Base-by-base conservation (phyloP, 2,888 invertebrate species). In the Eremobia ochroleuca region DNA sequence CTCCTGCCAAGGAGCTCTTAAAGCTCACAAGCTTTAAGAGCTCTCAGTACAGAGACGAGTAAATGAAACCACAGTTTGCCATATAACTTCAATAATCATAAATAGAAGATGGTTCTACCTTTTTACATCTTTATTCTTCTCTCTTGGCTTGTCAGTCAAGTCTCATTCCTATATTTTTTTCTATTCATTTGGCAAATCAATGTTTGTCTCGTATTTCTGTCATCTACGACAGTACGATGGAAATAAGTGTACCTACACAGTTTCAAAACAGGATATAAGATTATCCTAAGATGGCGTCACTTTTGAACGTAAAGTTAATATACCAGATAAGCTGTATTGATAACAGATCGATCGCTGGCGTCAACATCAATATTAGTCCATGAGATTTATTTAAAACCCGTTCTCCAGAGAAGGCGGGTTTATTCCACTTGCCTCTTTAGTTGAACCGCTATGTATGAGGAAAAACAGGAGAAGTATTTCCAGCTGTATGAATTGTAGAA, bases 301-400 rank as follows among this genome's bases (percentile, higher is more conserved):
- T 18, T 81, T 78, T 69, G 61, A 79, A 77, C 68, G 55, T 85
- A 52, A 73, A 65, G 81, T 81, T 83, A 80, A 73, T 83, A 82
- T 69, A 75, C 74, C 68, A 80, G 87, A 88, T 88, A 88, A 88
- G 75, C 65, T 52, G 62, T 34, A 55, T 62, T 84, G 90, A 87
- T 87, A 87, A 85, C 79, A 88, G 90, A 89, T 89, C 85, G 86
- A 87, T 87, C 82, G 82, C 49, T 81, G 85, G 88, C 88, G 88
- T 89, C 80, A 88, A 83, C 83, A 80, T 83, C 85, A 90, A 90
- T 90, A 90, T 89, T 90, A 76, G 80, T 71, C 73, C 75, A 69
- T 61, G 76, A 88, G 88, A 88, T 88, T 88, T 88, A 89, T 88
- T 89, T 82, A 87, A 89, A 88, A 89, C 89, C 84, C 89, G 88